Evolutionary conservation across 2,888 invertebrate genomes (phyloP).

Genomic region (Epinotia ramella): DNA sequence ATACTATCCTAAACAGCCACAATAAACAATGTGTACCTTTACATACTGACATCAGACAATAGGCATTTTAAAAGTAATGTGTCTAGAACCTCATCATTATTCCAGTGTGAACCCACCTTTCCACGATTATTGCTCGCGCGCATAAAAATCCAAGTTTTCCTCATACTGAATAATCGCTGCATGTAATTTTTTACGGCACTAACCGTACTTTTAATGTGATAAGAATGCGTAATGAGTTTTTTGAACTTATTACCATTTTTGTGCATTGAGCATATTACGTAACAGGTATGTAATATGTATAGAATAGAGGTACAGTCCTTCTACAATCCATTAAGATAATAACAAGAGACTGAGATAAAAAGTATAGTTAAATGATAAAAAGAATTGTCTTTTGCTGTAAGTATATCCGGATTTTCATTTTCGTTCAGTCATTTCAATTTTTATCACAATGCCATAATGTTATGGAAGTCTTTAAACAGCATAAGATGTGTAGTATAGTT

Average conservation of each 20-base stretch:
- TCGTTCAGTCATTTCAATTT: too few species aligned
- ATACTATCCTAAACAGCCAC: too few species aligned
- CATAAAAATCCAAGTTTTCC: conserved; percentile 28
- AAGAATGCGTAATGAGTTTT: conserved; percentile 34
- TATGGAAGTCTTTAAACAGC: too few species aligned
- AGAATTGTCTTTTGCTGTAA: too few species aligned
- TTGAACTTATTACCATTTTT: conserved; percentile 28
- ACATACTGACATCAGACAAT: neutral
- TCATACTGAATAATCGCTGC: conserved; percentile 12
- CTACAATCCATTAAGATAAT: too few species aligned
- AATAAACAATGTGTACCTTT: too few species aligned
- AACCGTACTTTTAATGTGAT: conserved; percentile 34
- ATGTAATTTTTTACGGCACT: conserved; percentile 19
- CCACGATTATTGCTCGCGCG: conserved; percentile 10
- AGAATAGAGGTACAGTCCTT: neutral
- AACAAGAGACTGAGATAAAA: too few species aligned
- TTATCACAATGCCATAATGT: too few species aligned
- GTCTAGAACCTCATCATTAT: neutral
- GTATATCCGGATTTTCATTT: too few species aligned
- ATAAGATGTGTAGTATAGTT: too few species aligned
- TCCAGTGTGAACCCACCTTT: neutral
- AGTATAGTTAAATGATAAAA: too few species aligned
- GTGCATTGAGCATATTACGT: conserved; percentile 1
- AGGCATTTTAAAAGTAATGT: neutral
- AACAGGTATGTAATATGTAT: neutral